Evolutionary conservation across 2,113 vertebrate genomes (phyloP).

Genomic region (Forbesichthys agassizii): DNA sequence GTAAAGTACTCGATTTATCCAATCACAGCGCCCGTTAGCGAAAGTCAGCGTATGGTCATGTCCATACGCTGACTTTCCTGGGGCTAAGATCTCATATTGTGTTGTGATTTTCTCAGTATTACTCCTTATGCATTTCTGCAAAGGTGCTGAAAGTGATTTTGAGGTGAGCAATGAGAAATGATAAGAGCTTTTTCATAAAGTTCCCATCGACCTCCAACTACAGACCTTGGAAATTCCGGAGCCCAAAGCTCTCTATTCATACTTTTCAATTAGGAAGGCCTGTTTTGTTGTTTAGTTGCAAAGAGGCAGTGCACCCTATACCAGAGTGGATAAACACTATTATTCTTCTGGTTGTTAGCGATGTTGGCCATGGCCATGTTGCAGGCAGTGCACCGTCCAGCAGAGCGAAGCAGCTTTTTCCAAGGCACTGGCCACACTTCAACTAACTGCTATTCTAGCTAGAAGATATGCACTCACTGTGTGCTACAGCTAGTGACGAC

Average conservation of each 20-base stretch:
- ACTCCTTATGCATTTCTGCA: constrained; percentile 1
- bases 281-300: constrained; percentile 16
- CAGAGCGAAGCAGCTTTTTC: background rate
- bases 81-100: constrained; percentile 1
- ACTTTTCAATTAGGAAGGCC: constrained; percentile 20
- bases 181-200: constrained; percentile 25
- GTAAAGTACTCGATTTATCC: background rate
- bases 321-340: background rate
- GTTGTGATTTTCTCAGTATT: background rate
- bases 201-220: constrained; percentile 12
- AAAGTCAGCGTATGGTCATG: no score
- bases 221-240: constrained; percentile 17
- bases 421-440: no score
- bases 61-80: background rate
- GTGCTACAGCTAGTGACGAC: background rate
- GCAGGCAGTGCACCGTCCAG: background rate
- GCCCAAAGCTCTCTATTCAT: constrained; percentile 4
- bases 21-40: background rate
- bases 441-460: no score
- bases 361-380: no score
- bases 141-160: background rate
- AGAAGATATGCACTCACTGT: no score
- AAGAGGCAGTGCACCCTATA: background rate
- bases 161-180: constrained; percentile 18
- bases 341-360: constrained; percentile 11